These are phyloP conservation scores for Pseudococcus longispinus DNA, from an alignment of 2,888 invertebrate species.

Conservation along the genomic window DNA sequence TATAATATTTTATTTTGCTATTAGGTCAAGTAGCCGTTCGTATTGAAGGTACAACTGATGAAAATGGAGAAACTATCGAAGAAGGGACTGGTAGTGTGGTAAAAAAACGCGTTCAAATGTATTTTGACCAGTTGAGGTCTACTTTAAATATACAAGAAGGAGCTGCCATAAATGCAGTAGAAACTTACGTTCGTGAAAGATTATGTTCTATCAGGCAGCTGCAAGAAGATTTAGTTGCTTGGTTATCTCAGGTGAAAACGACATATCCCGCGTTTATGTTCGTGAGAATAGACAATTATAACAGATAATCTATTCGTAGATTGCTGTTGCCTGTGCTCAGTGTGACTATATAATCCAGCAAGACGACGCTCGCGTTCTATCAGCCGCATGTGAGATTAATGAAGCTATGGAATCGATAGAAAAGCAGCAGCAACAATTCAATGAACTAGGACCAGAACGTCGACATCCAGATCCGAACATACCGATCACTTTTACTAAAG, in stretches of 20 bases:
- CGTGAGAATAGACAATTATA: no score
- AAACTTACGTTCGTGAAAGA: slow-evolving; percentile 67
- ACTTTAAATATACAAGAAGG: slow-evolving; percentile 66
- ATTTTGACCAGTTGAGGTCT: slow-evolving; percentile 66
- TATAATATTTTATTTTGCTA: not conserved
- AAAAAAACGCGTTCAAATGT: slow-evolving; percentile 64
- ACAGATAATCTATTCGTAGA: slow-evolving; percentile 60
- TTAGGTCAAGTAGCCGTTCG: slow-evolving; percentile 63
- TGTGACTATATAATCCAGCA: slow-evolving; percentile 66
- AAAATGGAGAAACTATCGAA: slow-evolving; percentile 59
- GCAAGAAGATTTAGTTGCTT: slow-evolving; percentile 66
- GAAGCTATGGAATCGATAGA: slow-evolving; percentile 66
- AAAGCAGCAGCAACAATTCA: slow-evolving; percentile 67
- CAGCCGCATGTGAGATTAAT: slow-evolving; percentile 65
- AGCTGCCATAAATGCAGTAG: slow-evolving; percentile 67
- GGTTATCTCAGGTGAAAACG: slow-evolving; percentile 64
- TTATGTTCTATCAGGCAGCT: slow-evolving; percentile 66
- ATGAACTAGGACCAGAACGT: slow-evolving; percentile 66
- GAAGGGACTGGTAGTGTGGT: slow-evolving; percentile 64
- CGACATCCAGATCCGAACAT: slow-evolving; percentile 67
- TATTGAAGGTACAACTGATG: slow-evolving; percentile 60
- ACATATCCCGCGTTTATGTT: not conserved
- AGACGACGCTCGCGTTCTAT: slow-evolving; percentile 66
- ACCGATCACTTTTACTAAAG: slow-evolving; percentile 69
- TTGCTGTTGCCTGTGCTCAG: slow-evolving; percentile 67